Base-by-base conservation (phyloP, 2,113 vertebrate genomes). In the Sinocyclocheilus maitianheensis region DNA sequence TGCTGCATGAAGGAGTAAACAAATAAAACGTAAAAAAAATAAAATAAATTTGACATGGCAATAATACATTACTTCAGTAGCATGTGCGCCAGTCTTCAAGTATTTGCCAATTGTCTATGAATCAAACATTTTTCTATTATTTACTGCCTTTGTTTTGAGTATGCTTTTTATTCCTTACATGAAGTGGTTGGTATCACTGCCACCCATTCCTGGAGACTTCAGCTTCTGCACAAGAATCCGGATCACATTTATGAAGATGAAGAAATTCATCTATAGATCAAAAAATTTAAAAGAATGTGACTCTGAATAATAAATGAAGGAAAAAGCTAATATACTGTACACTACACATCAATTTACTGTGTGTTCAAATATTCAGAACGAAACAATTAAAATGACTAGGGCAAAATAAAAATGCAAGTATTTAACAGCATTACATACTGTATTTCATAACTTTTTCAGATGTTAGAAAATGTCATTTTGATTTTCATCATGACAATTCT, bases 191-290 rank as follows among this genome's bases (percentile, higher is more conserved):
- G 91, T 92, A 86, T 95, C 94, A 60, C 89, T 91, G 85, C 95
- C 91, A 0, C 91, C 87, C 84, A 93, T 94, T 46, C 92, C 91
- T n/a, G 94, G 94, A 84, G 93, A 93, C 90, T 93, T 94, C 51
- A 95, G 93, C 85, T 95, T 95, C 81, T 95, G 93, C 24, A 95
- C 93, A 86, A 95, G 92, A 84, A 95, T 95, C 79, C 95, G 92
- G 89, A 95, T 95, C 84, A 95, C 94, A 13, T 94, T 95, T 86
- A 95, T 79, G 63, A 95, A 95, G 90, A 95, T 95, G 84, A 95
- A 85, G 4, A 95, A 95, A 91, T 95, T 95, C 80, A 95, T 87
- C 95, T 95, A 16, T 18, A 55, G 43, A 46, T 46, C 1, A 78
- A 10, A 84, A 6, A 71, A 53, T 8, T 0, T 43, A 43, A 43